Base-by-base conservation (phyloP, 2,888 invertebrate species). In the Auanema freiburgensis region DNA sequence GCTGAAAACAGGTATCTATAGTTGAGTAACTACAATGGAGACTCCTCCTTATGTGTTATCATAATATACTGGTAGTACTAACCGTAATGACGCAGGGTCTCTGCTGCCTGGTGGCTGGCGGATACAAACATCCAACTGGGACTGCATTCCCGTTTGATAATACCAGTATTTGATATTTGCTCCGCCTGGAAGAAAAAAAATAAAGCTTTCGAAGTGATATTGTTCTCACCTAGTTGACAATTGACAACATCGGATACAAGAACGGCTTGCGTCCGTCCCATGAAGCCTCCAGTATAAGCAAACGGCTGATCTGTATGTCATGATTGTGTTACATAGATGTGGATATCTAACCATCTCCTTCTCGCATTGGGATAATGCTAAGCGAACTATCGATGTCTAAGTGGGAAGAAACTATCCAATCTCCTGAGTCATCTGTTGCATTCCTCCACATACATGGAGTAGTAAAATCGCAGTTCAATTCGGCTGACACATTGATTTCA, bases 81-180 rank as follows among this genome's bases (percentile, higher is more conserved):
- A 74, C 71, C 77, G 72, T 57, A 71, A 46, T 18, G 66, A 60
- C 23, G 58, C 53, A 25, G 72, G 57, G 25, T 78, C 78, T 41
- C 55, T 53, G 44, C 66, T 74, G n/a, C 78, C 78, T 5, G 79
- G 79, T 14, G 79, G 81, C 51, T 75, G 74, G 8, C 78, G 67
- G 1, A 78, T 73, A 65, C 81, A 83, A 3, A 81, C 70, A 43
- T 78, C 75, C 41, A 81, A 58, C 10, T 65, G 59, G 1, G 78
- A 73, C 21, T 72, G 67, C 4, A 58, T 46, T 16, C 79, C 79
- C 4, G 79, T 79, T 51, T 78, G 78, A 68, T 76, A 81, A 65
- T 81, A 82, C 81, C 80, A 82, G 55, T 75, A 79, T 50, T 73
- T 72, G 41, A 81, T 55, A 41, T 63, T 74, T 8, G 78, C 81